Evolutionary conservation across 2,113 vertebrate species (phyloP), one percentile per base, ranked within the genome.

Genomic region (Vireo altiloquus): DNA sequence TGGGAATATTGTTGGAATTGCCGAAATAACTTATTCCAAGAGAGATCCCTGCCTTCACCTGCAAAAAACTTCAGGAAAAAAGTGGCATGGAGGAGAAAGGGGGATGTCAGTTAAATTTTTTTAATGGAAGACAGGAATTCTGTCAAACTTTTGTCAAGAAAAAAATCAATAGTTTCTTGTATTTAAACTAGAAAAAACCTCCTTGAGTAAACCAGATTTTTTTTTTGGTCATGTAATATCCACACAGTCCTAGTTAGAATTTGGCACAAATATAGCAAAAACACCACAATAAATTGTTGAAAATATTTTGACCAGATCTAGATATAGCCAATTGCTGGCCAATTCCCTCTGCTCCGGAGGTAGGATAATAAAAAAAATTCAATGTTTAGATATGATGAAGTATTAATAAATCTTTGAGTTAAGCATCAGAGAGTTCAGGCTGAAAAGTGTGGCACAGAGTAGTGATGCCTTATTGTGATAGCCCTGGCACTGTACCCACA

Each of bases 401-500:
- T 23, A 56, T 42, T 46, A 71, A 74, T 40, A 53, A 82, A 63
- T 66, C 21, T 12, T 17, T 14, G 33, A 47, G 37, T 33, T 53
- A 31, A 82, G 31, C 25, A 33, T 46, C n/a, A 6, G 21, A 4
- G 72, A 60, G 49, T 69, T 95, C 20, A 25, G 71, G 78, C 5
- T 74, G 47, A 2, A 15, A 64, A 52, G 2, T 1, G 66, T 21
- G 74, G 44, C 44, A 6, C 9, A 2, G 64, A 60, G 77, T 10
- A 4, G 77, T 0, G 31, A 60, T 27, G n/a, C 30, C 13, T 24
- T 6, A 7, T 33, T 3, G 7, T 1, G 82, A 68, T 13, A 66
- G 46, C 52, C 40, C 75, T 0, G 40, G 7, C 1, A 1, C 24
- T 2, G 1, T 5, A 3, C 28, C 54, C 13, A 57, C 56, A 6